These are phyloP conservation scores for Knipowitschia caucasica DNA, from an alignment of 2,797 vertebrate species.

Conservation along the genomic window DNA sequence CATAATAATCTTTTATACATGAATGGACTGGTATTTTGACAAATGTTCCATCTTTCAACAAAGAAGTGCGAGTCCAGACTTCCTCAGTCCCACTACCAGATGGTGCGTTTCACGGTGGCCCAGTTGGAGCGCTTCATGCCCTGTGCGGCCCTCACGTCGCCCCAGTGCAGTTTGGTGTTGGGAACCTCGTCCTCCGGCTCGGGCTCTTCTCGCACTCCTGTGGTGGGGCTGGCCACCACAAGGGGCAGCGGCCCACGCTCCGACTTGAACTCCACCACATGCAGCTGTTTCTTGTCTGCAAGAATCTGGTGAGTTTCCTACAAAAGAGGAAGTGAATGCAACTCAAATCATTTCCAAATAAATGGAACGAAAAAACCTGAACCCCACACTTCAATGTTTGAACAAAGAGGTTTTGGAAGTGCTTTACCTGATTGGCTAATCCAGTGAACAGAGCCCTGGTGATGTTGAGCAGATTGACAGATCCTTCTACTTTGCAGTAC, in stretches of 20 bases:
- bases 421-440: constrained; percentile 84
- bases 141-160: constrained; percentile 80
- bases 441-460: constrained; percentile 87
- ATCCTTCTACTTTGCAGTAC: constrained; percentile 87
- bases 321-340: background rate
- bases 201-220: constrained; percentile 52
- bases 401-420: background rate
- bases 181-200: constrained; percentile 80
- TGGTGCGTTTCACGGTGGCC: constrained; percentile 77
- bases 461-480: constrained; percentile 86
- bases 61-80: constrained; percentile 4
- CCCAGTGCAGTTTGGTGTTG: constrained; percentile 80
- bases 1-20: background rate
- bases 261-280: constrained; percentile 86
- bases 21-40: background rate
- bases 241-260: constrained; percentile 83
- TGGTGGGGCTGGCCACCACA: constrained; percentile 80
- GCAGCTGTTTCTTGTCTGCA: constrained; percentile 84
- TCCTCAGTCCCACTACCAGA: constrained; percentile 60
- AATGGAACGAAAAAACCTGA: no score
- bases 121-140: constrained; percentile 81
- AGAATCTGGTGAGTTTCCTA: constrained; percentile 87
- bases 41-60: background rate
- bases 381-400: no score
- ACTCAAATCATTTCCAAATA: background rate